Conservation (phyloP, 1,140 invertebrate genomes). For the Hormaphis cornu region DNA sequence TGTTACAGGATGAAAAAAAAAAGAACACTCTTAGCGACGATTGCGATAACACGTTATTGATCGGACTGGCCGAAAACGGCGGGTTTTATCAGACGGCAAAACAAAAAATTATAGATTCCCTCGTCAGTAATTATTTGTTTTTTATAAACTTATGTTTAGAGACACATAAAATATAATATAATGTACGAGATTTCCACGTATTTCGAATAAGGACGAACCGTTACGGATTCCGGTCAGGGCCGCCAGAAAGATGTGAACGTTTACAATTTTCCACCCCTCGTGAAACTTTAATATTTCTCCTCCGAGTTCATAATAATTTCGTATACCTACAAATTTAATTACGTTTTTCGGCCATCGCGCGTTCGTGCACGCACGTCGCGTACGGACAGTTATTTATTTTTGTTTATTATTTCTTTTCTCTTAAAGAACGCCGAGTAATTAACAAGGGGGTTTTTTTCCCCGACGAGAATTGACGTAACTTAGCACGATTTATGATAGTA, state of each 20-base stretch:
- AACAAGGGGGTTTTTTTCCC: background rate
- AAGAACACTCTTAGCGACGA: no score
- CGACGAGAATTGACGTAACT: background rate
- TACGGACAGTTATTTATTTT: background rate
- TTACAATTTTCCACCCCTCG: background rate
- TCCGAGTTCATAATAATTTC: background rate
- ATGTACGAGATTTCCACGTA: no score
- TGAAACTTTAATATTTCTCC: background rate
- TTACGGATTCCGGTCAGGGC: slow-evolving; percentile 2
- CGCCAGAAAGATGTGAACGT: background rate
- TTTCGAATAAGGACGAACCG: no score
- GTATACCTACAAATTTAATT: slow-evolving; percentile 4
- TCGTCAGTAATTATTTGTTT: no score
- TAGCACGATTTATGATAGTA: no score
- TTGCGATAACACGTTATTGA: no score
- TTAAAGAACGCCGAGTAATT: background rate
- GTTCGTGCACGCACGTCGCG: background rate
- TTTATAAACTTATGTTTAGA: no score
- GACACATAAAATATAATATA: no score
- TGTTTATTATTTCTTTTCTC: background rate
- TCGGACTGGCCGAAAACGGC: no score
- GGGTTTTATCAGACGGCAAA: no score
- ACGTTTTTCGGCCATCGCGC: background rate
- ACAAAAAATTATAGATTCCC: no score
- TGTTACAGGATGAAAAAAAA: no score